Base-by-base conservation (phyloP, 1,140 invertebrate genomes). In the Drosophila ambigua region DNA sequence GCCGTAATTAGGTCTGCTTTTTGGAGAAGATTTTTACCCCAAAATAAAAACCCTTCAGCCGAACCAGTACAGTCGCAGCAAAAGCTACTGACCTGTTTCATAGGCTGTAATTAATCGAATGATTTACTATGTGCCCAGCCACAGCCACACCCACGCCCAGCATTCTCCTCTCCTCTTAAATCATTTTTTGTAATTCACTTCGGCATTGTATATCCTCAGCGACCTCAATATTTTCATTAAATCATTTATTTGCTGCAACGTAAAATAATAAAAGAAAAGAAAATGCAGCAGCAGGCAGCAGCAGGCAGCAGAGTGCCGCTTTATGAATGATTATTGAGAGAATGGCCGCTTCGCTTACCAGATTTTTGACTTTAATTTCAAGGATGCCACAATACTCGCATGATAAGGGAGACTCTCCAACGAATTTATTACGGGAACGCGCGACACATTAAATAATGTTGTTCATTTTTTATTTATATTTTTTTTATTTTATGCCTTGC, bases 191-290 rank as follows among this genome's bases (percentile, higher is more conserved):
- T 69, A 69, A 69, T 69, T 64, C 52, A 69, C 66, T 69, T 64
- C 11, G 1, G 60, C 52, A 28, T 8, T 31, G 35, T 26, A 26
- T 57, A 53, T 55, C 67, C 67, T 72, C 72, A 72, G 31, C 61
- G 67, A 64, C 48, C 71, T 82, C 65, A 75, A 82, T 84, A 84
- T 69, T 77, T 76, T 63, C 60, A 84, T 79, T 79, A 60, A 79
- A 77, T 74, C 59, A 69, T 62, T 68, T 61, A 46, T 62, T 80
- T 67, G 23, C 45, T 28, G 35, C 45, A 58, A 43, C 28, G 39
- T n/a, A 26, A 52, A 26, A 43, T 20, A 20, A 20, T 20, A 5
- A 26, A 53, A 35, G 16, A 28, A 35, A 45, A 51, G 26, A 74
- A 78, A 69, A 65, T 62, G 23, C 35, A 13, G 35, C 35, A 39